Evolutionary conservation across 2,888 invertebrate species (phyloP), one percentile per base, ranked within the genome.

Genomic region (Sclerodermus sp.): DNA sequence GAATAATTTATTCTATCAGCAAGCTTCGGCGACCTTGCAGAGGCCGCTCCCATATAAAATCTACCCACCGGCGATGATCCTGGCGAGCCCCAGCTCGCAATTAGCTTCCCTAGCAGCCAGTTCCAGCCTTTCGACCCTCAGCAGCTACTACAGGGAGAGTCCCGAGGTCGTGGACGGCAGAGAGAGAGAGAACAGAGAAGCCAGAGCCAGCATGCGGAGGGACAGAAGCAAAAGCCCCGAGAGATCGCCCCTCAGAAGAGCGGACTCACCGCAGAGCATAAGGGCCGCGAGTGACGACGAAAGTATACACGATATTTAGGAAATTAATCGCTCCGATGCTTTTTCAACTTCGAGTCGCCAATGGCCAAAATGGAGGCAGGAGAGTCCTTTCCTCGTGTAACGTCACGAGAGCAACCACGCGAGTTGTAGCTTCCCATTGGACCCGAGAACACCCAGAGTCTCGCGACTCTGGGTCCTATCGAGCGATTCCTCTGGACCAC

Each of bases 1-100:
- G 0, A 85, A 87, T 51, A 92, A 91, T 70, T 81, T 91, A 40
- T 91, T 91, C 77, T 93, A 92, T 79, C 82, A 91, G 15, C 91
- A 91, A 70, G 90, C 91, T 9, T 83, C 82, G 2, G 83, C 82
- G 45, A 89, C 89, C 51, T 81, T 94, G 65, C 93, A 93, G 79
- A 93, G 93, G 78, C 94, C 94, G 1, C 82, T 94, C 73, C 91
- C 93, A 60, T 85, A 86, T 80, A 67, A 75, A 51, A 62, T 75
- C 31, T 82, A 83, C 79, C 80, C 84, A 78, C 73, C 87, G 1
- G 82, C 84, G 43, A 83, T 86, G 74, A 80, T 86, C 60, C 79
- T 87, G 47, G 85, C 87, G 3, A 87, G 87, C 6, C 87, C 88
- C 1, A 87, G 86, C 47, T 85, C 87, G 30, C 87, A 87, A 65